Conservation (phyloP, 2,888 invertebrate species). For the Microchrysa polita region DNA sequence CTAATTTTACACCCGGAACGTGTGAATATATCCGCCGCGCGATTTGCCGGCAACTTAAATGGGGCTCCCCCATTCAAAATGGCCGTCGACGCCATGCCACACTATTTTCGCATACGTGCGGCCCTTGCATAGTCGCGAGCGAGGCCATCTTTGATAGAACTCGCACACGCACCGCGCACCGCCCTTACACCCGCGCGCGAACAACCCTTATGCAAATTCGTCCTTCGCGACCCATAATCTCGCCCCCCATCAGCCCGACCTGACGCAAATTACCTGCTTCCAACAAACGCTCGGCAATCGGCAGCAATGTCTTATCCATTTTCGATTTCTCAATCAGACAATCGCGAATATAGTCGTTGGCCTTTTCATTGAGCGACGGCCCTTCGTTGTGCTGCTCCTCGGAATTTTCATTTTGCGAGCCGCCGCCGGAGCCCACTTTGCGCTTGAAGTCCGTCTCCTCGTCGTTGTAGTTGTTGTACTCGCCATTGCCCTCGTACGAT, state of each 20-base stretch:
- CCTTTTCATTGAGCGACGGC: constrained; percentile 73
- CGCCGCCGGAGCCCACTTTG: constrained; percentile 44
- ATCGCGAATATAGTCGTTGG: constrained; percentile 81
- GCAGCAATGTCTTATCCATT: constrained; percentile 72
- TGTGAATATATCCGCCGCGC: too few relatives aligned
- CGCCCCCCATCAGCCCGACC: neutral
- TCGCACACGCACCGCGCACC: neutral
- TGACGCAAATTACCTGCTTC: constrained; percentile 75
- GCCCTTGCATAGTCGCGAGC: neutral
- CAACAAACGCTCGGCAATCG: constrained; percentile 74
- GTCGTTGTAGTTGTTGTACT: constrained; percentile 61
- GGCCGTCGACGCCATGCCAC: constrained; percentile 12
- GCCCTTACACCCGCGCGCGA: too few relatives aligned
- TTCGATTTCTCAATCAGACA: constrained; percentile 76
- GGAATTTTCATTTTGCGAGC: constrained; percentile 52
- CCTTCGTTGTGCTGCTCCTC: constrained; percentile 53
- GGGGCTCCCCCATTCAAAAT: neutral
- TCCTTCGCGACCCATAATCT: neutral
- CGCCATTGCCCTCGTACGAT: constrained; percentile 63
- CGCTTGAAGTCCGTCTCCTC: constrained; percentile 62
- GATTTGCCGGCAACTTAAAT: neutral
- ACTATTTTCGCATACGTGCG: neutral
- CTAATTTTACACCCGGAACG: too few relatives aligned
- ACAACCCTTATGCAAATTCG: too few relatives aligned
- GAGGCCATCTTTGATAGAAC: constrained; percentile 7